Base-by-base conservation (phyloP, 2,113 vertebrate genomes). In the Xerus inauris region DNA sequence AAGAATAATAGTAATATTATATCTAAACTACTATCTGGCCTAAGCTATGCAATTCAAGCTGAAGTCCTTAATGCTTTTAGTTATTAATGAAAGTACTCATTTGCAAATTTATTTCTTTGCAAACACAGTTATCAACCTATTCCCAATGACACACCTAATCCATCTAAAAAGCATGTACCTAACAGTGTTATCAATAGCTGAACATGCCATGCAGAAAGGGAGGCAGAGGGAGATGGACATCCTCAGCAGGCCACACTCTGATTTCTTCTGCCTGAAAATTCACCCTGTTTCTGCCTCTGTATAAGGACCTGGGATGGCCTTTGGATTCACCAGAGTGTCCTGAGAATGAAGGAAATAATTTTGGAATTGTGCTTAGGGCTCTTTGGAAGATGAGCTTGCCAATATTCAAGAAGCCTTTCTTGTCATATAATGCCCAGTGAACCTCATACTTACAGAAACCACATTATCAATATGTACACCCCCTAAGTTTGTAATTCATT, bases 101-200 rank as follows among this genome's bases (percentile, higher is more conserved):
- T 79, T 77, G 57, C 67, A 94, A 80, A 76, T 87, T 22, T 28
- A 64, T 28, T 87, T 72, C 24, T 87, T 20, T 83, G 13, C 9
- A 81, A 90, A 79, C 51, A 47, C 3, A 94, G 28, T 51, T 57
- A 86, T 62, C n/a, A 84, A 32, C 79, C 47, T 57, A 89, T 30
- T 85, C 35, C 17, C 17, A 42, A 80, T 42, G 22, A 85, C 5
- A 62, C 10, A 83, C 12, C 4, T 45, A 87, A 84, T 87, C 14
- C 38, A 26, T 62, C n/a, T 76, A 90, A 93, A 89, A 67, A 75
- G 17, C 47, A 92, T 79, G 20, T 79, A 82, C 92, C 30, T 92
- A 24, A 93, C 62, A 84, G 26, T n/a, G 16, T 11, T 45, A 86
- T 64, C 54, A 95, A 67, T 20, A 38, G 9, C 24, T 32, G 16